Base-by-base conservation (phyloP, 2,888 invertebrate genomes). In the Chouioia cunea region DNA sequence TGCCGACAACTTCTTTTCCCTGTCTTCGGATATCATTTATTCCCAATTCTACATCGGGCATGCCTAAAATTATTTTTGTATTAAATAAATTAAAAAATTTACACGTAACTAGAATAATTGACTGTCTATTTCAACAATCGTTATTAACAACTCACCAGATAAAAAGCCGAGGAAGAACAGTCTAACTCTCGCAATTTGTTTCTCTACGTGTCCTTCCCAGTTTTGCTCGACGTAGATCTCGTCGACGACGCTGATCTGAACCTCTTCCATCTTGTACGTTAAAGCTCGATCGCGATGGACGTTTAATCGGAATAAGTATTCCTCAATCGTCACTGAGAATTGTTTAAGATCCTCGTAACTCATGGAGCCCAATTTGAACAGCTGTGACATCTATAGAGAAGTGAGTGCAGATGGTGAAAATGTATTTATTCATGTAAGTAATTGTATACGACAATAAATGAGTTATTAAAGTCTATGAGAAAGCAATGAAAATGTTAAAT, bases 1-100 rank as follows among this genome's bases (percentile, higher is more conserved):
- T 90, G 0, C 99, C 97, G 1, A 99, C 99, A 64, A 99, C 97
- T 89, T 99, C 99, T 86, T 93, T 94, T n/a, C 99, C 99, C 86
- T 97, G 96, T n/a, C 98, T 90, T 86, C 96, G 91, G 89, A 97
- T 91, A 87, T 99, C 99, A 86, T 99, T 99, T 69, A 99, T 91
- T 3, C 99, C 99, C 78, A 99, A 88, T 87, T 99, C 99, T 76
- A 99, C 92, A 82, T 94, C 94, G 3, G 99, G 99, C 94, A 96
- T 96, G 65, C 97, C 95, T 91, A 73, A 8, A 78, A 70, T 20
- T 65, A 47, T 44, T n/a, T n/a, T n/a, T n/a, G n/a, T n/a, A n/a
- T n/a, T n/a, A n/a, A n/a, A n/a, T n/a, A n/a, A n/a, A n/a, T n/a
- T n/a, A n/a, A n/a, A n/a, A n/a, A n/a, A n/a, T n/a, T n/a, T n/a